Evolutionary conservation across 2,888 invertebrate species (phyloP).

Genomic region (Pantelozetes paolii): DNA sequence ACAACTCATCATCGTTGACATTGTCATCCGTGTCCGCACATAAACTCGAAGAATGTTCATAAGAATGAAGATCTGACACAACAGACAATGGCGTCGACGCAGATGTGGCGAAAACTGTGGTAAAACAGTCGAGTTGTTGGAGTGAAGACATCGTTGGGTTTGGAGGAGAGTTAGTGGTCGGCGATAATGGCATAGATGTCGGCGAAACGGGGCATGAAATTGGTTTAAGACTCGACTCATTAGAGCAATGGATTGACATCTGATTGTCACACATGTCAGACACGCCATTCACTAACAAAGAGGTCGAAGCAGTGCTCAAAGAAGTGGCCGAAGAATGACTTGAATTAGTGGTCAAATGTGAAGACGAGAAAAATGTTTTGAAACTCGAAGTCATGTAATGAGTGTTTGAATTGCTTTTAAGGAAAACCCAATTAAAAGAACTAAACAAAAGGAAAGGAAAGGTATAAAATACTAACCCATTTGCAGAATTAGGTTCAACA

Average conservation of each 20-base stretch:
- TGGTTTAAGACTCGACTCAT: background rate
- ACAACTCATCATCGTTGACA: too few species aligned
- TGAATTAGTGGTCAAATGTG: background rate
- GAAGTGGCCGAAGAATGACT: background rate
- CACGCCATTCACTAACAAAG: slow-evolving; percentile 20
- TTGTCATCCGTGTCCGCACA: background rate
- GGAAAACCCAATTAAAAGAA: background rate
- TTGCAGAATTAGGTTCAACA: slow-evolving; percentile 42
- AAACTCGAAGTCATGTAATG: slow-evolving; percentile 13
- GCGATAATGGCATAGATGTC: slow-evolving; percentile 39
- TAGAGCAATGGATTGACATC: background rate
- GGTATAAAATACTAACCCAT: slow-evolving; percentile 19
- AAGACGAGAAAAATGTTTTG: background rate
- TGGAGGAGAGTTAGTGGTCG: slow-evolving; percentile 41
- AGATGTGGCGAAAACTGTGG: slow-evolving; percentile 46
- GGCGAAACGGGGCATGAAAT: background rate
- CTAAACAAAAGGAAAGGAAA: background rate
- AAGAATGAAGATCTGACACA: slow-evolving; percentile 24
- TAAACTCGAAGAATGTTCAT: slow-evolving; percentile 20
- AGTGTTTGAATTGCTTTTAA: background rate
- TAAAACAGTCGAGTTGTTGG: slow-evolving; percentile 47
- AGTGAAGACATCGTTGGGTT: slow-evolving; percentile 42
- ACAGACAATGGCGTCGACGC: slow-evolving; percentile 20
- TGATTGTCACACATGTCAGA: background rate
- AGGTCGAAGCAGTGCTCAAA: background rate